Evolutionary conservation across 1,140 invertebrate species (phyloP).

Genomic region (Meloidogyne hapla): DNA sequence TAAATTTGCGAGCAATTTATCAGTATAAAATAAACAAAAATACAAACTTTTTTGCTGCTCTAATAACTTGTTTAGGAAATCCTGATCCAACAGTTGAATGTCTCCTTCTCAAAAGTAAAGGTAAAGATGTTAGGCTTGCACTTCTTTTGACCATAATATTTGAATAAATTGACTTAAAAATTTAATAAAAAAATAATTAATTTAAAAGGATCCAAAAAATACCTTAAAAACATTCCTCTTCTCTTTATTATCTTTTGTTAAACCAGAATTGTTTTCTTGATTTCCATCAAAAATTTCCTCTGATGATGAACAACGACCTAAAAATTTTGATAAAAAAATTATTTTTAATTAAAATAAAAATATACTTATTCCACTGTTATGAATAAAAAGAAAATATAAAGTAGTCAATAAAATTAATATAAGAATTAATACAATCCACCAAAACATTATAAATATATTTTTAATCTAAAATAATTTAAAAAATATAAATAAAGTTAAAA

Average conservation of each 20-base stretch:
- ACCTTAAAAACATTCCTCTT: conserved; percentile 24
- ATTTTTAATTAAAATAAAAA: background rate
- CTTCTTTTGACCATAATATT: conserved; percentile 26
- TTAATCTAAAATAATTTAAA: background rate
- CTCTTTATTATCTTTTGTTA: background rate
- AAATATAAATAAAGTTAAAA: too few species aligned
- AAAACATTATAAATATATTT: conserved; percentile 6
- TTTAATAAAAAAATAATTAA: background rate
- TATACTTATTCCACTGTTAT: background rate
- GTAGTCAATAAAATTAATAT: conserved; percentile 17
- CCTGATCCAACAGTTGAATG: conserved; percentile 44
- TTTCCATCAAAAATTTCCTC: background rate
- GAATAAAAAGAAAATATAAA: background rate
- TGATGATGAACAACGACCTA: background rate
- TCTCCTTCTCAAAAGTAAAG: conserved; percentile 39
- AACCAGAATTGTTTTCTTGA: background rate
- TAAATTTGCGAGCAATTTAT: background rate
- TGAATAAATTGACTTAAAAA: conserved; percentile 76
- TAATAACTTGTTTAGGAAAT: conserved; percentile 49
- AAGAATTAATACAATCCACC: background rate
- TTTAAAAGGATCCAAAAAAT: too few species aligned
- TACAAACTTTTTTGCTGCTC: conserved; percentile 42
- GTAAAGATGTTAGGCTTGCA: conserved; percentile 2
- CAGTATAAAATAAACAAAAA: background rate
- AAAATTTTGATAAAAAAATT: background rate